These are phyloP conservation scores for Trissoscelio sp. DNA, from an alignment of 2,888 invertebrate genomes.

Conservation along the genomic window DNA sequence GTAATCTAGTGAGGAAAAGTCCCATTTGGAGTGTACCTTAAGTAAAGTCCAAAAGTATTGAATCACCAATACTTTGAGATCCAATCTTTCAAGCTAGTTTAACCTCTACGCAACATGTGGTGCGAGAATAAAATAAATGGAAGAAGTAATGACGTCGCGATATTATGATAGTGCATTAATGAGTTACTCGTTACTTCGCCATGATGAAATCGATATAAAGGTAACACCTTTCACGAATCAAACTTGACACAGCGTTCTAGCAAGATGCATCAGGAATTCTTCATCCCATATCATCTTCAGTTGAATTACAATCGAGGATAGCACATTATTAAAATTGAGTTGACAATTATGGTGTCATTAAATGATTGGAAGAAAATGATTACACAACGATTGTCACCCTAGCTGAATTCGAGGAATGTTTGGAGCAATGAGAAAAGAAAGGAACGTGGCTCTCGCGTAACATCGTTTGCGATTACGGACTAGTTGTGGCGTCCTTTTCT, in stretches of 20 bases:
- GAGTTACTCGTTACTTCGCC: conserved; percentile 43
- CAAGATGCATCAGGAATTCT: background rate
- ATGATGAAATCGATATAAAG: conserved; percentile 55
- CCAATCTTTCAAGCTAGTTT: background rate
- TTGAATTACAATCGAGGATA: no score
- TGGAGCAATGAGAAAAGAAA: conserved; percentile 38
- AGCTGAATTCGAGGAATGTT: conserved; percentile 18
- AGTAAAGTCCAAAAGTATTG: no score
- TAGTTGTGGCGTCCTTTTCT: conserved; percentile 73
- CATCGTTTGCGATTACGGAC: conserved; percentile 63
- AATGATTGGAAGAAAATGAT: no score
- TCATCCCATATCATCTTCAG: background rate
- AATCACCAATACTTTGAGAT: no score
- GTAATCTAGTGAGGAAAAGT: no score
- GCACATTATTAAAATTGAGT: no score
- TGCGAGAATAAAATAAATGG: conserved; percentile 19
- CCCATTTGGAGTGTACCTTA: no score
- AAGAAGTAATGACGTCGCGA: conserved; percentile 27
- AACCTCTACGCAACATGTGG: background rate
- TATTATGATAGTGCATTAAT: conserved; percentile 42
- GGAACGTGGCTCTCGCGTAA: conserved; percentile 33
- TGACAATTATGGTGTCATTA: no score
- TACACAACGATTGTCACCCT: conserved; percentile 1
- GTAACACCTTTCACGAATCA: conserved; percentile 56
- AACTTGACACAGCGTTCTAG: conserved; percentile 11